A percentile compares a stretch with the other conserved stretches of the same genome.
Conservation (phyloP, 2,888 invertebrate species). For the Eledona agricola region DNA sequence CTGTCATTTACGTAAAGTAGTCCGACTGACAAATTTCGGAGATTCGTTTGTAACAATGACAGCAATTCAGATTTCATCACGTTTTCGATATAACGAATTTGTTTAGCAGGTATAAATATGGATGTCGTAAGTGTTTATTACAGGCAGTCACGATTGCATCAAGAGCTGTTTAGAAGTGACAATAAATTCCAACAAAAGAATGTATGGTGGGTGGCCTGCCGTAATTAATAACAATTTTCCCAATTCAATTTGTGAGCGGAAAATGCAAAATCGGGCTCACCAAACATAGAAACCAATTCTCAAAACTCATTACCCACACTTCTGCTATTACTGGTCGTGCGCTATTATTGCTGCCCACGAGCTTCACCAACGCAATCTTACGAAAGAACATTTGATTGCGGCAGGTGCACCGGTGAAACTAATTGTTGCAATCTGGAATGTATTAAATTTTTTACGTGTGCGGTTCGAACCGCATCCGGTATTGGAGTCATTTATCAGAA, state of each 20-base stretch:
- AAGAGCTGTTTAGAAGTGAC: too few species aligned
- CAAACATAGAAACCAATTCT: slow-evolving; percentile 24
- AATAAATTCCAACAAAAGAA: too few species aligned
- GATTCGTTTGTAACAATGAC: too few species aligned
- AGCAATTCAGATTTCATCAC: too few species aligned
- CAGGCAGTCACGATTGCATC: too few species aligned
- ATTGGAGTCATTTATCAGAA: slow-evolving; percentile 4
- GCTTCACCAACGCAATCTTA: slow-evolving; percentile 32
- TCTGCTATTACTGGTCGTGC: slow-evolving; percentile 30
- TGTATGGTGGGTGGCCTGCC: too few species aligned
- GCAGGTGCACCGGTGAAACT: slow-evolving; percentile 25
- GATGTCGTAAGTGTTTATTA: too few species aligned
- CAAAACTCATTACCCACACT: slow-evolving; percentile 28
- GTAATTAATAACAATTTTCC: too few species aligned
- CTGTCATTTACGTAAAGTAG: too few species aligned
- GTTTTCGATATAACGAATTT: too few species aligned
- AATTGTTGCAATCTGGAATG: slow-evolving; percentile 18
- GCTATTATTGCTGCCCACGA: slow-evolving; percentile 30
- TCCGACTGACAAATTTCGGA: too few species aligned
- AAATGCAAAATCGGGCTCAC: slow-evolving; percentile 12
- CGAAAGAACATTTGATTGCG: slow-evolving; percentile 17
- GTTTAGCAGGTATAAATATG: too few species aligned
- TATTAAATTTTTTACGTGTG: slow-evolving; percentile 1
- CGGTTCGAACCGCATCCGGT: slow-evolving; percentile 3
- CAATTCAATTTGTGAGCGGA: background rate